Base-by-base conservation (phyloP, 2,888 invertebrate genomes). In the Tachystola acroxantha region DNA sequence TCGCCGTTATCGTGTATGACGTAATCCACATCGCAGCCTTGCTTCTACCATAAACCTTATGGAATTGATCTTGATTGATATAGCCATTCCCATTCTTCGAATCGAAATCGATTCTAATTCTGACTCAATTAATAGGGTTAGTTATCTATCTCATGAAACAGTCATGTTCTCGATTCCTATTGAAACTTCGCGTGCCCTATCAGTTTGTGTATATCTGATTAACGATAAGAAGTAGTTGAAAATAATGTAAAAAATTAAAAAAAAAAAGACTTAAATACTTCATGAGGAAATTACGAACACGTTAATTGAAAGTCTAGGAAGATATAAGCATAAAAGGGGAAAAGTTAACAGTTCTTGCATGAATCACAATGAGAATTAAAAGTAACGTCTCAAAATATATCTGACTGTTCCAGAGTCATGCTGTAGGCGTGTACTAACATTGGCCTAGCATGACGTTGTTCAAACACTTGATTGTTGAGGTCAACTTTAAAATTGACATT, bases 1-100 rank as follows among this genome's bases (percentile, higher is more conserved):
- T 57, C 64, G 65, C 59, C 69, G 75, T 73, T 80, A 81, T 79
- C 79, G 69, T 55, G 66, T 60, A 80, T 85, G 85, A 85, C 84
- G 85, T 85, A 84, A 85, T 70, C 57, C 62, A 48, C 50, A 50
- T 56, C 51, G 53, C 46, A 56, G 53, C 51, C 48, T 53, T 48
- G 45, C 46, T 57, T 47, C 42, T 44, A 55, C 43, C 62, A 7
- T 9, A 62, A 20, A n/a, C 32, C 3, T 14, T 34, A 39, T 39
- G 34, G 24, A 27, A 35, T 35, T 39, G 32, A 35, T 32, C 30
- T 20, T 32, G 26, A 16, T 9, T 34, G 27, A 27, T n/a, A n/a
- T n/a, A n/a, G n/a, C n/a, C 26, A 34, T 20, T 20, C 16, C 14
- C 26, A 34, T 7, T 14, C 57, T 63, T 59, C 46, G 53, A 53